Evolutionary conservation across 2,888 invertebrate species (phyloP).

Genomic region (Stenodera caucasica): DNA sequence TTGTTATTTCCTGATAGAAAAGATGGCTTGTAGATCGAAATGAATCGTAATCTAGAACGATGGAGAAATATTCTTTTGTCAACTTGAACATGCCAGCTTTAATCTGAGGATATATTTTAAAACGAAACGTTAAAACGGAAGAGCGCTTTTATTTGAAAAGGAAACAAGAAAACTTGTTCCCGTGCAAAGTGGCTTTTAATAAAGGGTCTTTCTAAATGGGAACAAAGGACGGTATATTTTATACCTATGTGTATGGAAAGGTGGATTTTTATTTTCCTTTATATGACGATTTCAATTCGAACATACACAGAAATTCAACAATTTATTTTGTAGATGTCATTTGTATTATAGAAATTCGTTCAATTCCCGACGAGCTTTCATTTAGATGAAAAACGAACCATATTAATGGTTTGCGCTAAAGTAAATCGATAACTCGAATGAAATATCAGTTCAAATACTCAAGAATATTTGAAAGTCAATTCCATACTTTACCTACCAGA

Average conservation of each 20-base stretch:
- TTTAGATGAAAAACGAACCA: neutral
- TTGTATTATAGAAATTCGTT: neutral
- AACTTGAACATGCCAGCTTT: slow-evolving; percentile 16
- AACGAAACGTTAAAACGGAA: slow-evolving; percentile 13
- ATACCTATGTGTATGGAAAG: neutral
- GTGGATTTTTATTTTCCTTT: neutral
- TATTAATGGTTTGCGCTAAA: neutral
- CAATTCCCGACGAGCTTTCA: neutral
- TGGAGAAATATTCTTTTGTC: slow-evolving; percentile 13
- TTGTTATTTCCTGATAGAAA: neutral
- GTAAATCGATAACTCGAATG: neutral
- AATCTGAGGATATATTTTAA: slow-evolving; percentile 18
- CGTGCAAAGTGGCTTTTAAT: slow-evolving; percentile 21
- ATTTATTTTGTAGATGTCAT: slow-evolving; percentile 3
- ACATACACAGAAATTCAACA: neutral
- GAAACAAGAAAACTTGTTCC: slow-evolving; percentile 15
- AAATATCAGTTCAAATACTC: neutral
- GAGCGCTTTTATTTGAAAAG: slow-evolving; percentile 1
- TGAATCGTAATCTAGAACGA: neutral
- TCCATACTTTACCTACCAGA: neutral
- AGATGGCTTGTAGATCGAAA: neutral
- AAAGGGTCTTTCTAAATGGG: slow-evolving; percentile 12
- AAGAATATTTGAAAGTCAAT: neutral
- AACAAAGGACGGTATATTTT: slow-evolving; percentile 12
- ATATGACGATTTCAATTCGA: neutral